Evolutionary conservation across 2,888 invertebrate species (phyloP), one percentile per base, ranked within the genome.

Genomic region (Cheiracanthium punctorium): DNA sequence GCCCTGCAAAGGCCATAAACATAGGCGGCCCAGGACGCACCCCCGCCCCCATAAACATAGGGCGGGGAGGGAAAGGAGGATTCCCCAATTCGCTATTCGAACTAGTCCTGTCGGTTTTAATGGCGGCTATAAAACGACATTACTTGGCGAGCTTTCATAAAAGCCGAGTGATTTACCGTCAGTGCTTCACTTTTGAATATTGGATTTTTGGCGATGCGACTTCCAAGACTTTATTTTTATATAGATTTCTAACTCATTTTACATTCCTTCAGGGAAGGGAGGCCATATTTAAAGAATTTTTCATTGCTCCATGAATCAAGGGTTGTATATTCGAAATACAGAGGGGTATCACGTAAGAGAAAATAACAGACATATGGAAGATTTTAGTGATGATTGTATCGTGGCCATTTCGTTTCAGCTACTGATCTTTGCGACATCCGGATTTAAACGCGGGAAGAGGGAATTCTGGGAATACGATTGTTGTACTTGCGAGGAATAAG

Each of bases 1-100:
- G 81, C 81, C 81, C 80, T 73, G 77, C 65, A 87, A 87, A 77
- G 87, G 71, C 87, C 87, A 87, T 87, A 87, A 87, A 87, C 87
- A 87, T 87, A 70, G 87, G 75, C 70, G 74, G 70, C 75, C 75
- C 58, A 70, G 74, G 74, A 80, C 80, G 80, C 80, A 80, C 80
- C 85, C 79, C 72, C 43, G 74, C 74, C 74, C 79, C 80, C 75
- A 80, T 80, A 86, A 80, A 86, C 74, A 80, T 75, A 33, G 65
- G 37, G 37, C 37, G 70, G 41, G 65, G 37, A 20, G 70, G 70
- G 41, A 37, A 28, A 14, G 52, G 69, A 69, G 65, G 28, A 32
- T 37, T 30, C 65, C 72, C 71, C 64, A 72, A 72, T 64, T 58
- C 69, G 70, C 82, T 70, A 82, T 82, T 82, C 71, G 72, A 84